Conservation (phyloP, 2,113 vertebrate species). For the Muntiacus muntjak region DNA sequence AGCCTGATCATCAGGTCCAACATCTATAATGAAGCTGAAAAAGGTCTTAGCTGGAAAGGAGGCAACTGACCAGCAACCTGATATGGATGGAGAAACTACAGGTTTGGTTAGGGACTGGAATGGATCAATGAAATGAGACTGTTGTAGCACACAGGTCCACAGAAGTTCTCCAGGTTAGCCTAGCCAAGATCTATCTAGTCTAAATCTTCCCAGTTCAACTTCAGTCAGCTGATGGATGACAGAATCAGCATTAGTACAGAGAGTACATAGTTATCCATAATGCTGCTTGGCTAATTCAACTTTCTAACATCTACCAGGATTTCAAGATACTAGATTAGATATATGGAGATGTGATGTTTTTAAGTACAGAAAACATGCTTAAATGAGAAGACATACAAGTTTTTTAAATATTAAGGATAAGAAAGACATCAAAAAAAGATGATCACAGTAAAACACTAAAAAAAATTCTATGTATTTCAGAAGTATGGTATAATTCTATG, state of each 20-base stretch:
- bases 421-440: constrained; percentile 9
- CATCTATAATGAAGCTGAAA: background rate
- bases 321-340: background rate
- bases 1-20: background rate
- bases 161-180: constrained; percentile 7
- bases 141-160: background rate
- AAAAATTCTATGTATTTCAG: background rate
- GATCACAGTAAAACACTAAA: background rate
- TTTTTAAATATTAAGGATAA: constrained; percentile 15
- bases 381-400: background rate
- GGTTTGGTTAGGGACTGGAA: background rate
- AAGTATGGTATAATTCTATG: background rate
- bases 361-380: constrained; percentile 23
- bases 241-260: background rate
- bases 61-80: background rate
- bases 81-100: background rate
- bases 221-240: background rate
- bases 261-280: background rate
- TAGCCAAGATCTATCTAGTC: background rate
- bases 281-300: background rate
- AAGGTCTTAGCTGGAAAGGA: background rate
- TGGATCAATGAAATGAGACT: background rate
- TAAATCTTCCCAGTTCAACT: constrained; percentile 5
- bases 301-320: background rate
- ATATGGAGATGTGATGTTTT: background rate